phyloP scores from a whole-genome alignment of 2,888 invertebrate species.

The Pseudococcus jackbeardsleyi region DNA sequence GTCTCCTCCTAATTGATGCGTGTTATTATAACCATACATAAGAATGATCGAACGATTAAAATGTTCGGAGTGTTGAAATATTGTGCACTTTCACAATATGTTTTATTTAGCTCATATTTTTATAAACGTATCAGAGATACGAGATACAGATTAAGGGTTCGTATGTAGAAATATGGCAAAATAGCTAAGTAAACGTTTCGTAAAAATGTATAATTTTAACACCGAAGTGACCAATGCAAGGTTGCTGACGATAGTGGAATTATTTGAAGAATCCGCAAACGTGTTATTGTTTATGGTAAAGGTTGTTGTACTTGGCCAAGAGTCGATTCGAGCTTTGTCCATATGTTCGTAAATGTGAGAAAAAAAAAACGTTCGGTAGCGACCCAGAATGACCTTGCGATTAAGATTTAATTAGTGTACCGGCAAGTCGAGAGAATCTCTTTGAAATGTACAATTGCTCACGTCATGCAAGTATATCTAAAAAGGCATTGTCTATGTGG shows the following conservation, averaged over 20 bases:
- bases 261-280: slow-evolving; percentile 25
- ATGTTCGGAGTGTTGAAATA: background rate
- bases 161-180: too few relatives aligned
- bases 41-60: background rate
- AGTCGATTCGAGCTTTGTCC: background rate
- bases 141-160: too few relatives aligned
- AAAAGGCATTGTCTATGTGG: slow-evolving; percentile 12
- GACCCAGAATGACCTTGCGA: background rate
- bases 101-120: background rate
- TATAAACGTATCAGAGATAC: background rate
- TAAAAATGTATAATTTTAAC: background rate
- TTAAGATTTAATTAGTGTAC: slow-evolving; percentile 34
- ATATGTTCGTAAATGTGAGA: background rate
- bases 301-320: slow-evolving; percentile 37
- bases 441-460: background rate
- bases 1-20: background rate
- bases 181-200: background rate
- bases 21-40: too few relatives aligned
- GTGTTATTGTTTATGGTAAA: slow-evolving; percentile 39
- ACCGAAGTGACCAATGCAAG: background rate
- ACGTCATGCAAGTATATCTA: background rate
- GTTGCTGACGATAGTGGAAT: background rate
- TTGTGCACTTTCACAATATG: background rate
- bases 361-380: background rate
- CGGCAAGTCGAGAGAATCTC: background rate